These are phyloP conservation scores for Strongylocentrotus purpuratus DNA, from an alignment of 35 echinoderm and acorn worm species.

Conservation along the genomic window DNA sequence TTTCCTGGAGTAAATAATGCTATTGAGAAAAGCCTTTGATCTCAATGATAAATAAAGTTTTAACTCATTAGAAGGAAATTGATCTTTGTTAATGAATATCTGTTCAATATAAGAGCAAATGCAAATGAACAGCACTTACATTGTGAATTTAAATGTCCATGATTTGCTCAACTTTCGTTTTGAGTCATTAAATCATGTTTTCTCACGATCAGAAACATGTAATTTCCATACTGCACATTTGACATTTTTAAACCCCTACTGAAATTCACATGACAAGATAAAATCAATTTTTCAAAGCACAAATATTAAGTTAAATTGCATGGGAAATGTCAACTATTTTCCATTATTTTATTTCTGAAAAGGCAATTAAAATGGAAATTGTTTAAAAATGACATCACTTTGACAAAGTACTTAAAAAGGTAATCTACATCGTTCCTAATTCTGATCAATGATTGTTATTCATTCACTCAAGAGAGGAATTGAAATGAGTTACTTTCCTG, in stretches of 20 bases:
- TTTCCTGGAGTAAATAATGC: no score
- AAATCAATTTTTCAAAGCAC: neutral
- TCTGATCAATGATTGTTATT: neutral
- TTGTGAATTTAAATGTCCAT: no score
- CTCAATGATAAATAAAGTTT: no score
- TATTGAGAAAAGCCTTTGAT: no score
- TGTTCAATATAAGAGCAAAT: no score
- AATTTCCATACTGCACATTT: neutral
- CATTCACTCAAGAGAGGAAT: neutral
- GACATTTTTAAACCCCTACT: neutral
- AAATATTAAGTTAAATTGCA: neutral
- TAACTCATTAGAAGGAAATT: no score
- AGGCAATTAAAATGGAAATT: neutral
- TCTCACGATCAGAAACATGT: no score
- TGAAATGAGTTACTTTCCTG: neutral
- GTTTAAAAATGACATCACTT: neutral
- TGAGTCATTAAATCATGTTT: no score
- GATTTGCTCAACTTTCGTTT: no score
- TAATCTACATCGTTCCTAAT: neutral
- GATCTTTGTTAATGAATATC: no score
- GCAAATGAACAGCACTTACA: no score
- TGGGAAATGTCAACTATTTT: neutral
- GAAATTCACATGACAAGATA: no score
- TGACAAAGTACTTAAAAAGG: neutral
- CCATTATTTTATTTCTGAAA: neutral